Evolutionary conservation across 2,888 invertebrate genomes (phyloP).

Genomic region (Elysia crispata): DNA sequence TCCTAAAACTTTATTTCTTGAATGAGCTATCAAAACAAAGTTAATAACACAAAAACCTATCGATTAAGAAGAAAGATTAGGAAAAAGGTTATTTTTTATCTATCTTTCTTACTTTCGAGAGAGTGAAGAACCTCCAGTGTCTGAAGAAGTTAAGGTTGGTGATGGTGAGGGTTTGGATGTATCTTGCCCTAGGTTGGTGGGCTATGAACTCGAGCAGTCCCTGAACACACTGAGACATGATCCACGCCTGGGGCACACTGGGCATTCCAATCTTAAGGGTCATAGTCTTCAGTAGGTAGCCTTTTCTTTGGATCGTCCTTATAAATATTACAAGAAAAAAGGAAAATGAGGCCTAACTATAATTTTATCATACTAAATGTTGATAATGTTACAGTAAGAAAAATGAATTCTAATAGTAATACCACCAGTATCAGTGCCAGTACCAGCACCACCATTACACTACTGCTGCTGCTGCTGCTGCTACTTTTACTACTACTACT

Average conservation of each 20-base stretch:
- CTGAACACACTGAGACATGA: conserved; percentile 15
- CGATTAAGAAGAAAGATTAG: too few relatives aligned
- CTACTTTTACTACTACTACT: too few relatives aligned
- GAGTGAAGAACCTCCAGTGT: conserved; percentile 13
- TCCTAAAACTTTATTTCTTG: too few relatives aligned
- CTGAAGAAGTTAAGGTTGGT: conserved; percentile 14
- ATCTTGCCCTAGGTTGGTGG: neutral
- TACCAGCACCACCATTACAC: too few relatives aligned
- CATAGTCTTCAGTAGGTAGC: neutral
- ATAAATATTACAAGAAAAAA: neutral
- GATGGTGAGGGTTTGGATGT: neutral
- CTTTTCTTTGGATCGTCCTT: conserved; percentile 4
- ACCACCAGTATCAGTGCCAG: too few relatives aligned
- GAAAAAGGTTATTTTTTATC: too few relatives aligned
- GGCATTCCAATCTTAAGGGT: neutral
- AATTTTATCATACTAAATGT: too few relatives aligned
- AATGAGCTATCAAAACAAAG: too few relatives aligned
- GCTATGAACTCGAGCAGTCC: conserved; percentile 3
- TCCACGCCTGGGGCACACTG: conserved; percentile 3
- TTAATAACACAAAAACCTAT: too few relatives aligned
- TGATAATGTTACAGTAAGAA: too few relatives aligned
- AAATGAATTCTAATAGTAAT: too few relatives aligned
- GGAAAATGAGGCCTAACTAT: neutral
- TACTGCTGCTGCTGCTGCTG: too few relatives aligned
- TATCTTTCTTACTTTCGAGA: neutral